Conservation (phyloP, 1,140 invertebrate genomes). For the Thalassaphorura encarpata region DNA sequence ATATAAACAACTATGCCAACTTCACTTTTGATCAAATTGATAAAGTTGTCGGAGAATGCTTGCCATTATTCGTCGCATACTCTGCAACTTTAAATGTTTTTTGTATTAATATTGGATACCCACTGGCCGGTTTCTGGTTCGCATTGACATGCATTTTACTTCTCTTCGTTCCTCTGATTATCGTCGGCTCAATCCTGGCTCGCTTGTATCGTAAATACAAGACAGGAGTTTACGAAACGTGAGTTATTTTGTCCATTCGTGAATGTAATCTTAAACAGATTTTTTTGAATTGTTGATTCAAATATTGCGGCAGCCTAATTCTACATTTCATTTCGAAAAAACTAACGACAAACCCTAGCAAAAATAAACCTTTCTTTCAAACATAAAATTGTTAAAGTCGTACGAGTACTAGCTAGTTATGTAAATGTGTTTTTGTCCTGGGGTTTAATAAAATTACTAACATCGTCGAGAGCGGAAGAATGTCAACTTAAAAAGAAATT, state of each 20-base stretch:
- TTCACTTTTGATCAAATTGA: slow-evolving; percentile 18
- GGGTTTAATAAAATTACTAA: no score
- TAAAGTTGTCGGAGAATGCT: slow-evolving; percentile 20
- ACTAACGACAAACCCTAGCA: no score
- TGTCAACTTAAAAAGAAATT: no score
- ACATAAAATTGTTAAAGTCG: no score
- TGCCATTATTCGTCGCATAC: slow-evolving; percentile 13
- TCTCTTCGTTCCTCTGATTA: slow-evolving; percentile 19
- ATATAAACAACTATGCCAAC: slow-evolving; percentile 23
- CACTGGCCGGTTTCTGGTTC: slow-evolving; percentile 23
- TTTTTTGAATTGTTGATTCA: no score
- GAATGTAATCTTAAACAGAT: no score
- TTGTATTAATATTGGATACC: slow-evolving; percentile 21
- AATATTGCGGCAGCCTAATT: no score
- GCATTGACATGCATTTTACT: slow-evolving; percentile 16
- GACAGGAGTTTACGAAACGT: slow-evolving; percentile 25
- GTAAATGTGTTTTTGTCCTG: no score
- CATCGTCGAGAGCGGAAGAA: no score
- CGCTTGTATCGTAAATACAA: slow-evolving; percentile 24
- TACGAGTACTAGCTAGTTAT: no score
- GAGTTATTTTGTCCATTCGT: slow-evolving; percentile 1
- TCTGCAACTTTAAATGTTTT: slow-evolving; percentile 13
- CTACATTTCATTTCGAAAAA: no score
- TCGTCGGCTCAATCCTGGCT: slow-evolving; percentile 15
- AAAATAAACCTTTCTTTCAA: no score